Base-by-base conservation (phyloP, 2,888 invertebrate species). In the Netelia fuscicornis region DNA sequence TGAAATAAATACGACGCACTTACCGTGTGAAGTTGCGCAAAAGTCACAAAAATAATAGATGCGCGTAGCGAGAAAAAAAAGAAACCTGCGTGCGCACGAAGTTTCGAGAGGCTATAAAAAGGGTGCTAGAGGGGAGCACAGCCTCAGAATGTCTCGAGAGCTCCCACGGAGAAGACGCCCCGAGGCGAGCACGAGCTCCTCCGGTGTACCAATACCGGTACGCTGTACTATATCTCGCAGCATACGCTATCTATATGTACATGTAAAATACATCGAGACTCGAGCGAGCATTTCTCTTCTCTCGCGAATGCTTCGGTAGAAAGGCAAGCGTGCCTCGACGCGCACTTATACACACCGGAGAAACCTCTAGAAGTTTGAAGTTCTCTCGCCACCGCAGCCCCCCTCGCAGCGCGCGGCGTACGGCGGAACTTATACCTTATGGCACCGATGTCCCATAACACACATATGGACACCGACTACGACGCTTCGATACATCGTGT, bases 301-400 rank as follows among this genome's bases (percentile, higher is more conserved):
- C 81, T 79, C 84, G 85, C 80, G 85, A 86, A 88, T 87, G 86
- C 85, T 87, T 86, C 74, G 84, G 86, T 88, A 88, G 88, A 88
- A 88, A 88, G 88, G 88, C 87, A 82, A 85, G 64, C 68, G 77
- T 54, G 60, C 52, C 37, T 37, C 20, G 42, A 5, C 54, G n/a
- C 44, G 42, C 74, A 81, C 82, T 82, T 85, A 86, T 87, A 89
- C 88, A 89, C 88, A 87, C 86, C 76, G 87, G 90, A 90, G 90
- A 91, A 91, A 91, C 90, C 86, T 91, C 88, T 89, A 84, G 88
- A 90, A 87, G 87, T 86, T 85, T 86, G 85, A 74, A 56, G 79
- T 65, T 80, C 74, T 75, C 48, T 78, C 78, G 2, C n/a, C 56
- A 44, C 17, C 37, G n/a, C 62, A 17, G 17, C n/a, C 17, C 44